Evolutionary conservation across 2,113 vertebrate species (phyloP).

Genomic region (Anolis carolinensis): DNA sequence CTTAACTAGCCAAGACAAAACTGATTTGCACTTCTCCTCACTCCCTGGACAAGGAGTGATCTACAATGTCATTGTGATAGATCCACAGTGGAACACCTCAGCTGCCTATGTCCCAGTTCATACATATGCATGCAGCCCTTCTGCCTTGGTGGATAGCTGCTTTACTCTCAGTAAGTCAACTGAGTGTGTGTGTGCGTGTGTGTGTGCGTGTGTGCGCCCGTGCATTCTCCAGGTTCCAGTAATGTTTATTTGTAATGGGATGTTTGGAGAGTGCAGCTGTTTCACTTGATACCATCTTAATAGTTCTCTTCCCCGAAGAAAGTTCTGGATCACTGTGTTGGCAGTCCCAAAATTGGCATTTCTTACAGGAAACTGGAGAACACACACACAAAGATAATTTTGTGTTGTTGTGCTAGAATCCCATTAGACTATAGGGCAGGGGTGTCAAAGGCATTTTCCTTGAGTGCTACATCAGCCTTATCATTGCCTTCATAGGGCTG

Average conservation of each 20-base stretch:
- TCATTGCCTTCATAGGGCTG: no score
- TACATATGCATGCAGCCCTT: constrained; percentile 91
- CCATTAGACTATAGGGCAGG: no score
- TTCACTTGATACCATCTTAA: not conserved
- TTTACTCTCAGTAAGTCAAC: constrained; percentile 80
- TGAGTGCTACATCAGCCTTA: no score
- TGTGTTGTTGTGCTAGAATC: not conserved
- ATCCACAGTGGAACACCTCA: constrained; percentile 86
- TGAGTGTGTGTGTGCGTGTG: not conserved
- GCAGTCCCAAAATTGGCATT: not conserved
- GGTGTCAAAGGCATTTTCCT: no score
- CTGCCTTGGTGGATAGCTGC: constrained; percentile 78
- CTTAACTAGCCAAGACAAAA: constrained; percentile 78
- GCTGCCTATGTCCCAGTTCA: constrained; percentile 90
- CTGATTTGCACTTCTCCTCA: constrained; percentile 81
- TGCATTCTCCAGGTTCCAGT: no score
- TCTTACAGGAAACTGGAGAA: no score
- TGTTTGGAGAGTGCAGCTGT: not conserved
- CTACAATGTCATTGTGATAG: constrained; percentile 90
- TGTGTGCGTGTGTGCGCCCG: not conserved
- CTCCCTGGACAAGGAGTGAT: constrained; percentile 90
- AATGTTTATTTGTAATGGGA: not conserved
- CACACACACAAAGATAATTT: no score
- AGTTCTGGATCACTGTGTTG: not conserved
- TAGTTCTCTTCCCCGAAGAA: not conserved